Evolutionary conservation across 2,797 vertebrate genomes (phyloP).

Genomic region (Rhinichthys osculus): DNA sequence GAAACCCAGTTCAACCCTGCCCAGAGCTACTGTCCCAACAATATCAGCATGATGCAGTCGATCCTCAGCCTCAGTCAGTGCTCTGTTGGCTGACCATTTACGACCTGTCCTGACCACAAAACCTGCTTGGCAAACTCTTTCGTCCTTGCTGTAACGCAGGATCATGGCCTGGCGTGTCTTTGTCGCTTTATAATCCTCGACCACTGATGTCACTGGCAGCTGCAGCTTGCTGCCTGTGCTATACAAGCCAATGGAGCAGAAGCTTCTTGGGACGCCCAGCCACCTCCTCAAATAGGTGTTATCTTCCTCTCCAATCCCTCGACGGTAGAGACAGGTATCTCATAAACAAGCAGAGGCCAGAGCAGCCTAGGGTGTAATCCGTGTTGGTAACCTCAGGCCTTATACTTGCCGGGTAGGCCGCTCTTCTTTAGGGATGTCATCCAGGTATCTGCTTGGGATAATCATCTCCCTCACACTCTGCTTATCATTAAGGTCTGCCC

Average conservation of each 20-base stretch:
- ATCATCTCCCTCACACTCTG: background rate
- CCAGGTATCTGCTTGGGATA: no score
- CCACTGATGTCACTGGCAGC: background rate
- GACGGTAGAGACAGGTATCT: background rate
- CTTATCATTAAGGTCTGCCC: background rate
- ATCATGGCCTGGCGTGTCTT: background rate
- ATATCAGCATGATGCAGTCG: background rate
- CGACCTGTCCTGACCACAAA: background rate
- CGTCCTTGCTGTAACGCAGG: background rate
- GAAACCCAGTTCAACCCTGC: background rate
- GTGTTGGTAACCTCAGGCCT: background rate
- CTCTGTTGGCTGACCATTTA: background rate
- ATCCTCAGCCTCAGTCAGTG: no score
- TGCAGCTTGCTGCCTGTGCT: background rate
- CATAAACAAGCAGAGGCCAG: background rate
- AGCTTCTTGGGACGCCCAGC: background rate
- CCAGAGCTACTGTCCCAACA: background rate
- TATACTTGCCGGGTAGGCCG: background rate
- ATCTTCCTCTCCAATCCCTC: background rate
- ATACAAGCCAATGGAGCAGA: background rate
- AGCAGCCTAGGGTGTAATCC: background rate
- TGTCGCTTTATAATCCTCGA: background rate
- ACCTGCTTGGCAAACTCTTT: background rate
- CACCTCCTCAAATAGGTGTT: background rate
- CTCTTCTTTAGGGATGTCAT: background rate